These are phyloP conservation scores for Ctenicera cuprea DNA, from an alignment of 2,888 invertebrate genomes.

Conservation along the genomic window DNA sequence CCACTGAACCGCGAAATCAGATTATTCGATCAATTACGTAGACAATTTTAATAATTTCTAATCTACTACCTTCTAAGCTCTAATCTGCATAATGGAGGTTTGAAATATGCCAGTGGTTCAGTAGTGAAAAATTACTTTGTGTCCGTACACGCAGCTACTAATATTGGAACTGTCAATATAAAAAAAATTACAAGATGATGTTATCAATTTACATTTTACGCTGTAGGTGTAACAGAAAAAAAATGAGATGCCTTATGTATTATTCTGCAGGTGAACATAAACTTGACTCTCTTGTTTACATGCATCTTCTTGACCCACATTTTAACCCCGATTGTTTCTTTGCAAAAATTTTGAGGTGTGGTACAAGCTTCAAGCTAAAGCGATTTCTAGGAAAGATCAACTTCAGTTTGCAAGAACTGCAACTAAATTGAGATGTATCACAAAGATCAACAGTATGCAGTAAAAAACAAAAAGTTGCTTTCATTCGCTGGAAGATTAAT, in stretches of 20 bases:
- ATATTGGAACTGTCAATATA: constrained; percentile 9
- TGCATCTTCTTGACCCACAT: constrained; percentile 18
- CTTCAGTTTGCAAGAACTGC: no score
- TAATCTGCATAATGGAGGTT: constrained; percentile 15
- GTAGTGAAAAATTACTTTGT: neutral
- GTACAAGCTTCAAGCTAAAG: neutral
- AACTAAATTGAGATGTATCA: no score
- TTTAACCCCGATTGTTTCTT: constrained; percentile 6
- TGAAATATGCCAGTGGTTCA: constrained; percentile 11
- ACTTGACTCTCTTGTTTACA: constrained; percentile 8
- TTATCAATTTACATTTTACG: neutral
- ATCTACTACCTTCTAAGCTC: constrained; percentile 3
- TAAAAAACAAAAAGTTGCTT: no score
- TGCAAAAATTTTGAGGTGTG: constrained; percentile 18
- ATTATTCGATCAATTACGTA: constrained; percentile 20
- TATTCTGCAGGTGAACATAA: neutral
- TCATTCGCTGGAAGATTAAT: no score
- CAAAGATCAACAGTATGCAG: no score
- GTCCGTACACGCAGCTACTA: neutral
- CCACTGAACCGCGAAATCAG: constrained; percentile 5
- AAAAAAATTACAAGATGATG: neutral
- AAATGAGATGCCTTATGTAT: constrained; percentile 10
- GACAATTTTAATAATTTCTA: constrained; percentile 12
- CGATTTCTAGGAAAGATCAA: no score
- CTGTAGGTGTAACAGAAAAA: constrained; percentile 3